These are phyloP conservation scores for Apoderus coryli DNA, from an alignment of 2,888 invertebrate genomes.

Conservation along the genomic window DNA sequence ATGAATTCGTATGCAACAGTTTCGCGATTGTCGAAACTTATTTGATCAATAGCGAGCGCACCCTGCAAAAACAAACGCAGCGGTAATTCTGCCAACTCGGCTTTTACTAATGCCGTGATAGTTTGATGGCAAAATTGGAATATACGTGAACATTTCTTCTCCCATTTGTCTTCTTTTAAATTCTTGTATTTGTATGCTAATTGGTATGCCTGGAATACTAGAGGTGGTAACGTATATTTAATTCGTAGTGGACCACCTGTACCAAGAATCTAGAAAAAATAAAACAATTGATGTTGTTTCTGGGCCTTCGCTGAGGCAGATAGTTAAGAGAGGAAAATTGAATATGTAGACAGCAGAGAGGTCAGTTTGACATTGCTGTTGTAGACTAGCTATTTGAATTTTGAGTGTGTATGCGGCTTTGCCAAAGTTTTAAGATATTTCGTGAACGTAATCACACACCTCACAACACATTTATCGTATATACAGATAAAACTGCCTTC, in stretches of 20 bases:
- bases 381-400: too few species aligned
- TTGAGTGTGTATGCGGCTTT: too few species aligned
- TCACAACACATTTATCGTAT: too few species aligned
- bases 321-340: too few species aligned
- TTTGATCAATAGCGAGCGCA: constrained; percentile 35
- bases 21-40: constrained; percentile 78
- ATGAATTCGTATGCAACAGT: constrained; percentile 97
- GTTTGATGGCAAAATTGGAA: constrained; percentile 97
- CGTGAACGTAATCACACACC: too few species aligned
- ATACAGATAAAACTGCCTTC: too few species aligned
- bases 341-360: too few species aligned
- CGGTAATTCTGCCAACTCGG: constrained; percentile 87
- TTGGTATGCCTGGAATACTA: constrained; percentile 86
- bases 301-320: too few species aligned
- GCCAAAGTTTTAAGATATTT: too few species aligned
- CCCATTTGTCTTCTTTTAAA: constrained; percentile 91
- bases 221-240: constrained; percentile 81
- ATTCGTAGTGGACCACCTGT: constrained; percentile 82
- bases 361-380: too few species aligned
- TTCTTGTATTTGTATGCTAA: constrained; percentile 72
- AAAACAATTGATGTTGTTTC: too few species aligned
- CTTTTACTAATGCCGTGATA: constrained; percentile 85
- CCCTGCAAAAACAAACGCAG: constrained; percentile 90
- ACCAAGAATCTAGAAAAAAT: constrained; percentile 45
- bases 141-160: constrained; percentile 95